These are phyloP conservation scores for Artibeus lituratus DNA, from an alignment of 2,797 vertebrate genomes.

Conservation along the genomic window DNA sequence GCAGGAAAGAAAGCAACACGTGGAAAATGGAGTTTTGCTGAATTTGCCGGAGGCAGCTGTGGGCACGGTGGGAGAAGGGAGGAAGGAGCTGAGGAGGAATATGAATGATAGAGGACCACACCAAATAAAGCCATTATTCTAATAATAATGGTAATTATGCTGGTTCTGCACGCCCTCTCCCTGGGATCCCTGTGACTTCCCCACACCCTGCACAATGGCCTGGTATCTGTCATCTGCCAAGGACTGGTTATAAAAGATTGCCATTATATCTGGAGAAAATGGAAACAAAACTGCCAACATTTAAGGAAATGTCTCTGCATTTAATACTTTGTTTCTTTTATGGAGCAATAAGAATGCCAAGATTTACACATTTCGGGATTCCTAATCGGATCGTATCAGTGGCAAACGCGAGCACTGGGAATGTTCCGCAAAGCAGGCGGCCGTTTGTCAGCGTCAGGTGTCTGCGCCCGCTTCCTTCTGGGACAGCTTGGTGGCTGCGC, in stretches of 20 bases:
- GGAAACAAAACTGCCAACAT: not conserved
- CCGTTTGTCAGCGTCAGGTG: not conserved
- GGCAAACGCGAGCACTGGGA: not conserved
- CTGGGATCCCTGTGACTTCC: not conserved
- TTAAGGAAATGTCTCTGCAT: not conserved
- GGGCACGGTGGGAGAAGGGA: not conserved
- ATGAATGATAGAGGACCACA: fast-evolving
- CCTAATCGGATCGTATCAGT: not conserved
- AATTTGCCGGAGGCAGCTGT: not conserved
- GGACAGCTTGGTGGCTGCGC: not conserved
- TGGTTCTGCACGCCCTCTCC: not conserved
- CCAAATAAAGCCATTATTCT: not conserved
- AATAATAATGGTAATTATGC: not conserved
- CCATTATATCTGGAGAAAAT: not conserved
- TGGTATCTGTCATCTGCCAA: not conserved
- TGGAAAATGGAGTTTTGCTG: not conserved
- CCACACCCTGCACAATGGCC: not conserved
- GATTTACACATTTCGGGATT: not conserved
- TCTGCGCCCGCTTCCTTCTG: not conserved
- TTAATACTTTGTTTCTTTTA: conserved; percentile 11
- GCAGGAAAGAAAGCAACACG: not conserved
- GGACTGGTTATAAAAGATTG: not conserved
- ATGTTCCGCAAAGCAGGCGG: not conserved
- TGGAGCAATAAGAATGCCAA: not conserved
- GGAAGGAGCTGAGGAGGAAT: not conserved